phyloP scores from a whole-genome alignment of 2,113 vertebrate species.

The Halcyon malimbica region DNA sequence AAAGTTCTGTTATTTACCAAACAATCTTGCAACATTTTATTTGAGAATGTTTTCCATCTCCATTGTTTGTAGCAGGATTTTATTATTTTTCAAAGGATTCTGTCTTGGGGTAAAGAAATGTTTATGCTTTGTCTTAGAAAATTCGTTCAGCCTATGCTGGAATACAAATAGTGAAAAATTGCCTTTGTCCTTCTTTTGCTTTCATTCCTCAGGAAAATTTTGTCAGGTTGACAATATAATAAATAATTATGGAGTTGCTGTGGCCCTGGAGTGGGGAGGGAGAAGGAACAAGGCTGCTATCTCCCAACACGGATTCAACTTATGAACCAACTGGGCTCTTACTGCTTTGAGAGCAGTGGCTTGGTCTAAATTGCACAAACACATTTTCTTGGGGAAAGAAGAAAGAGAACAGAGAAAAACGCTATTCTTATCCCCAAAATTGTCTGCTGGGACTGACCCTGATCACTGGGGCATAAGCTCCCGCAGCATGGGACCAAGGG shows the following conservation, averaged over 20 bases:
- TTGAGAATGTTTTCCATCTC: not conserved
- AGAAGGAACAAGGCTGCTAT: not conserved
- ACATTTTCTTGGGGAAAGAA: not conserved
- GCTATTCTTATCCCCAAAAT: not conserved
- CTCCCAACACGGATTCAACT: not conserved
- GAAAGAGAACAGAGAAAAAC: not conserved
- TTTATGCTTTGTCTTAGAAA: conserved; percentile 30
- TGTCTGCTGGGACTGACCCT: not conserved
- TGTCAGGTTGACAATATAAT: conserved; percentile 40
- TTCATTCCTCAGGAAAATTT: conserved; percentile 46
- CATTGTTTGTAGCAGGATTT: conserved; percentile 12
- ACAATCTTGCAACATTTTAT: not conserved
- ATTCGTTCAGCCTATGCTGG: not conserved
- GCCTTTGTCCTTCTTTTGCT: conserved; percentile 42
- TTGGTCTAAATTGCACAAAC: not conserved
- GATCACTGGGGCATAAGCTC: not conserved
- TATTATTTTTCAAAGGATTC: not conserved
- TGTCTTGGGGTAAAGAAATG: not conserved
- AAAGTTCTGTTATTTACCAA: not conserved
- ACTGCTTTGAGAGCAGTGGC: not conserved
- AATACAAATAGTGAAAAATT: conserved; percentile 45
- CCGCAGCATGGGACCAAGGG: not conserved
- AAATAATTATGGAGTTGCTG: conserved; percentile 36
- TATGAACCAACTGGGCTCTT: not conserved
- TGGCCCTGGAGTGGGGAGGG: not conserved